Base-by-base conservation (phyloP, 2,888 invertebrate species). In the Drosophila prostipennis region DNA sequence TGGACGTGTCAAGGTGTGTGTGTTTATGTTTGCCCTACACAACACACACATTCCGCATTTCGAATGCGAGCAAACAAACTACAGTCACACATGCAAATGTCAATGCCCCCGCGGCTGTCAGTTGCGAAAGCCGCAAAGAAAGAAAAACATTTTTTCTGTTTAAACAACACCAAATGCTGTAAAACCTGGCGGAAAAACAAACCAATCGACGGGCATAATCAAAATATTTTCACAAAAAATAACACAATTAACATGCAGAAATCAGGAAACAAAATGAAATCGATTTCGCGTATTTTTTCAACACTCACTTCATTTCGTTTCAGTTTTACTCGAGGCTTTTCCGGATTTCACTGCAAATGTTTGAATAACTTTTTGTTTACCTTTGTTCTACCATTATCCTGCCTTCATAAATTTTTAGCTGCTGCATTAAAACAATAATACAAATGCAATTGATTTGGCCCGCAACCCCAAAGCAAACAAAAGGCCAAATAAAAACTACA, bases 171-270 rank as follows among this genome's bases (percentile, higher is more conserved):
- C 61, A 59, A 71, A 23, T 29, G 39, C 29, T 67, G 53, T 67
- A 67, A 67, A 39, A 46, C 19, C 19, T 16, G 23, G 37, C 23
- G 43, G 43, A 45, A 64, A 52, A 45, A 54, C 58, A 57, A 51
- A 52, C 39, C 16, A 48, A 73, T 51, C 43, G 49, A 67, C 65
- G 53, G 37, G 52, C 42, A 74, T 74, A 72, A 74, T 68, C 72
- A 72, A 74, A 72, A 72, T 68, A 67, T 74, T 74, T 74, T 53
- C 39, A 51, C 55, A 37, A 61, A 72, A 73, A 71, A 64, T 19
- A 73, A 60, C 72, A 69, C 74, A 71, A 71, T 73, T 64, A 71
- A 71, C 74, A 71, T 72, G 39, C 67, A 72, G 42, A 60, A 71
- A 55, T 51, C 67, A 52, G 54, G 42, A 54, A 19, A 43, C 34